phyloP scores from a whole-genome alignment of 37 sponge, comb jelly and placozoan species.

The Diacarnus erythraeanus region DNA sequence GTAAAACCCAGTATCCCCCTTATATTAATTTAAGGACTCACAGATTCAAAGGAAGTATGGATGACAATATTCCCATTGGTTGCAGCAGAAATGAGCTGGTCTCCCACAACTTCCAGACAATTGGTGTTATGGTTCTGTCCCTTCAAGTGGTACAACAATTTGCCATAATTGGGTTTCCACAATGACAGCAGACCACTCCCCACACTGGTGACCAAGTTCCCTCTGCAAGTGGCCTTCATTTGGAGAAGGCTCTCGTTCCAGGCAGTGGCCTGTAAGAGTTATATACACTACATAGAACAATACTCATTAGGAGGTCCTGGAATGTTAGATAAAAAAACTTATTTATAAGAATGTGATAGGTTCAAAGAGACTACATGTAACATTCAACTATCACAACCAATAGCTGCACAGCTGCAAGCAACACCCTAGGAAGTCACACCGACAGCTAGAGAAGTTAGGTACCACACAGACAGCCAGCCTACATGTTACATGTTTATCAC shows the following conservation, averaged over 20 bases:
- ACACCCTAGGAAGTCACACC: too few relatives aligned
- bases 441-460: too few relatives aligned
- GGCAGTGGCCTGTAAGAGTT: slow-evolving; percentile 12
- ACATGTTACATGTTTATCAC: too few relatives aligned
- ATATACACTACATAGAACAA: neutral
- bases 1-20: too few relatives aligned
- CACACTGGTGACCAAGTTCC: slow-evolving; percentile 56
- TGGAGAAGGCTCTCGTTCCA: slow-evolving; percentile 44
- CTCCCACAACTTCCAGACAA: slow-evolving; percentile 63
- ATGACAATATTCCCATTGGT: slow-evolving; percentile 48
- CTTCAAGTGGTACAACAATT: slow-evolving; percentile 39
- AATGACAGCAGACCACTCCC: slow-evolving; percentile 46
- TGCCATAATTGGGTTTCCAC: slow-evolving; percentile 61
- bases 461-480: too few relatives aligned
- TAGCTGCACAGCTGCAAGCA: too few relatives aligned
- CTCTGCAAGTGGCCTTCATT: slow-evolving; percentile 58
- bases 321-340: too few relatives aligned
- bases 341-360: too few relatives aligned
- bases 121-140: slow-evolving; percentile 33
- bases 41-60: slow-evolving; percentile 49
- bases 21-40: too few relatives aligned
- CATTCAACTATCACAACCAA: neutral
- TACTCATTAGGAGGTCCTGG: neutral
- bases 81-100: slow-evolving; percentile 58
- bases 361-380: neutral